A percentile compares a stretch with the other conserved stretches of the same genome.
Evolutionary conservation across 2,888 invertebrate species (phyloP).

Genomic region (Ctenicera cuprea): DNA sequence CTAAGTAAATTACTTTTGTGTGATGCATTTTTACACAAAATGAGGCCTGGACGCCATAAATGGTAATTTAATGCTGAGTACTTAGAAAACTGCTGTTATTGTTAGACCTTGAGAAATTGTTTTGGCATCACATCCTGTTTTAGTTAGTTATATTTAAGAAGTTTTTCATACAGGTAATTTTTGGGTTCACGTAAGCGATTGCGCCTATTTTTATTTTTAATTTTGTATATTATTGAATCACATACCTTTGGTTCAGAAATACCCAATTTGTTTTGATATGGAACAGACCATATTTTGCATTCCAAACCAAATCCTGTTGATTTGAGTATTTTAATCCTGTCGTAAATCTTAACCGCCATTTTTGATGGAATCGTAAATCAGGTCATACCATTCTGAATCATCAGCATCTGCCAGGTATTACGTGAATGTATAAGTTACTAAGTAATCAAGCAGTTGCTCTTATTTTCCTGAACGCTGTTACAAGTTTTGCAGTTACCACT

Average conservation of each 20-base stretch:
- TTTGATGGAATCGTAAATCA: slow-evolving; percentile 14
- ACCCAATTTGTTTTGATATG: slow-evolving; percentile 25
- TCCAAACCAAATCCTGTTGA: slow-evolving; percentile 18
- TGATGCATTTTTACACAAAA: neutral
- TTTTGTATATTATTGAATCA: slow-evolving; percentile 36
- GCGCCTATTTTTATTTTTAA: slow-evolving; percentile 35
- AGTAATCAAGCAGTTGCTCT: too few species aligned
- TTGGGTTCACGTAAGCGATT: slow-evolving; percentile 10
- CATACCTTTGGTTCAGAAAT: slow-evolving; percentile 29
- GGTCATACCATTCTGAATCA: neutral
- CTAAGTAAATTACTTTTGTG: too few species aligned
- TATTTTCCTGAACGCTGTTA: too few species aligned
- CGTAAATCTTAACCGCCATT: slow-evolving; percentile 11
- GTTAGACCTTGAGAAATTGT: too few species aligned
- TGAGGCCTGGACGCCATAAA: neutral
- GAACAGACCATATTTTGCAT: slow-evolving; percentile 32
- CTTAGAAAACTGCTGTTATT: too few species aligned
- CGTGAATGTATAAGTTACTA: neutral
- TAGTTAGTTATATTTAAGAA: neutral
- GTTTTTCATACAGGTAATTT: slow-evolving; percentile 1
- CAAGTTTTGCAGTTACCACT: too few species aligned
- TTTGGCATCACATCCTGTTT: slow-evolving; percentile 10
- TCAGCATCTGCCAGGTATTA: neutral
- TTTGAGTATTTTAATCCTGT: slow-evolving; percentile 22
- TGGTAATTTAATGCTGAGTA: too few species aligned